Evolutionary conservation across 2,888 invertebrate genomes (phyloP).

Genomic region (Ypsolopha scabrella): DNA sequence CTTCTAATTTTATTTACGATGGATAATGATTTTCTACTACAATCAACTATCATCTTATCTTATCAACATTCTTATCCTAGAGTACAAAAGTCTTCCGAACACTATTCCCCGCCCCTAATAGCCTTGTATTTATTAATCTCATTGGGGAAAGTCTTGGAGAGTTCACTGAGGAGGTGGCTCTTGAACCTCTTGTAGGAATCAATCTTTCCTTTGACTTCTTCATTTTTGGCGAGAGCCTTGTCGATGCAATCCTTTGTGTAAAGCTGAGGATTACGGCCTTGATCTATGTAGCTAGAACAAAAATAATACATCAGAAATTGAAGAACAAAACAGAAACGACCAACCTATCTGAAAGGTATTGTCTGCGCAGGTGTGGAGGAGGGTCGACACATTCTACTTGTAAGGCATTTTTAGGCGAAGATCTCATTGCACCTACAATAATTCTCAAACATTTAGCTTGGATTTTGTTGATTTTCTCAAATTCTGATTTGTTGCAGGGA

Average conservation of each 20-base stretch:
- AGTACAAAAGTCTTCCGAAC: background rate
- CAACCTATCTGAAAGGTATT: too few relatives aligned
- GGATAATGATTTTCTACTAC: too few relatives aligned
- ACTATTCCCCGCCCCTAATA: constrained; percentile 80
- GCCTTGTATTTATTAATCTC: constrained; percentile 96
- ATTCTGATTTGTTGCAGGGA: too few relatives aligned
- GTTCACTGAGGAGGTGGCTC: constrained; percentile 89
- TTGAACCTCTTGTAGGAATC: constrained; percentile 97
- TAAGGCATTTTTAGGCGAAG: too few relatives aligned
- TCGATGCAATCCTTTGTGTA: constrained; percentile 99
- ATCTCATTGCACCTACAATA: too few relatives aligned
- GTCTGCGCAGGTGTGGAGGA: too few relatives aligned
- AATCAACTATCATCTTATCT: too few relatives aligned
- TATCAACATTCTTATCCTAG: background rate
- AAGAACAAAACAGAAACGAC: too few relatives aligned
- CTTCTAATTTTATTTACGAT: too few relatives aligned
- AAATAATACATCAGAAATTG: background rate
- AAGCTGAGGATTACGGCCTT: constrained; percentile 97
- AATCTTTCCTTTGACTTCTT: constrained; percentile 98
- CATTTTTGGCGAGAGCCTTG: constrained; percentile 96
- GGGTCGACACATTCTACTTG: too few relatives aligned
- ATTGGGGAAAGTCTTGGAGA: constrained; percentile 95
- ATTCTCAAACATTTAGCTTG: too few relatives aligned
- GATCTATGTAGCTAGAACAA: constrained; percentile 90
- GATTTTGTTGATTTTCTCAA: too few relatives aligned